Percentiles rank a stretch among this genome's conserved stretches.
Conservation (phyloP, 1,140 invertebrate genomes). For the Drosophila lowei region DNA sequence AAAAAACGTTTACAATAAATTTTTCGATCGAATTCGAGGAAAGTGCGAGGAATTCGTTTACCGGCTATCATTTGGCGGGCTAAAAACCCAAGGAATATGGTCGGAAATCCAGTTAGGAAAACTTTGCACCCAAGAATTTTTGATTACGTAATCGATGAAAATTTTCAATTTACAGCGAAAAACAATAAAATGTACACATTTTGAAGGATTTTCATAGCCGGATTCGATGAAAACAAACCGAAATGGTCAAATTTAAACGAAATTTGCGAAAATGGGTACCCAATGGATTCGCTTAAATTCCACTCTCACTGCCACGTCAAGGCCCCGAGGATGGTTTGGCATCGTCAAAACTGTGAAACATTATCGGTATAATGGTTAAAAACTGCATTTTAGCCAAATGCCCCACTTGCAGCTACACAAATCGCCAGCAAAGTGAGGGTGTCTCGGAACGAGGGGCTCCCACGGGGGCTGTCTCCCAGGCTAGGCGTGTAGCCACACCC, state of each 20-base stretch:
- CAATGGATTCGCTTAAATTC: conserved; percentile 84
- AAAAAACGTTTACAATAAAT: conserved; percentile 14
- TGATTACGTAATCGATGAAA: conserved; percentile 82
- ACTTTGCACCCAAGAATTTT: conserved; percentile 64
- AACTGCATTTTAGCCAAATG: conserved; percentile 42
- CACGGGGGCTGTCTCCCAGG: conserved; percentile 27
- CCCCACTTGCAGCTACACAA: conserved; percentile 18
- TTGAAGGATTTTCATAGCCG: conserved; percentile 58
- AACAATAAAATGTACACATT: conserved; percentile 40
- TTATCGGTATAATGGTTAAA: conserved; percentile 33
- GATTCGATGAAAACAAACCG: conserved; percentile 67
- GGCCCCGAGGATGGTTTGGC: conserved; percentile 40
- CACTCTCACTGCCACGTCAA: conserved; percentile 55
- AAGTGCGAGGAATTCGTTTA: background rate
- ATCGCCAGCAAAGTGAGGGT: conserved; percentile 42
- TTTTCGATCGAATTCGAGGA: conserved; percentile 12
- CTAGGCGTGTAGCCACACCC: conserved; percentile 68
- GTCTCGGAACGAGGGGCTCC: conserved; percentile 65
- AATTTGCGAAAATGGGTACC: conserved; percentile 91
- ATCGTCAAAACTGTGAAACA: conserved; percentile 76
- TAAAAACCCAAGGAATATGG: conserved; percentile 39
- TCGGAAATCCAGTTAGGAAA: conserved; percentile 49
- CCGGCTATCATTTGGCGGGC: conserved; percentile 47
- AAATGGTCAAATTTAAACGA: conserved; percentile 84
- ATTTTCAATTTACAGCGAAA: conserved; percentile 55